Evolutionary conservation across 2,888 invertebrate species (phyloP), one percentile per base, ranked within the genome.

Genomic region (Phengaris arion): DNA sequence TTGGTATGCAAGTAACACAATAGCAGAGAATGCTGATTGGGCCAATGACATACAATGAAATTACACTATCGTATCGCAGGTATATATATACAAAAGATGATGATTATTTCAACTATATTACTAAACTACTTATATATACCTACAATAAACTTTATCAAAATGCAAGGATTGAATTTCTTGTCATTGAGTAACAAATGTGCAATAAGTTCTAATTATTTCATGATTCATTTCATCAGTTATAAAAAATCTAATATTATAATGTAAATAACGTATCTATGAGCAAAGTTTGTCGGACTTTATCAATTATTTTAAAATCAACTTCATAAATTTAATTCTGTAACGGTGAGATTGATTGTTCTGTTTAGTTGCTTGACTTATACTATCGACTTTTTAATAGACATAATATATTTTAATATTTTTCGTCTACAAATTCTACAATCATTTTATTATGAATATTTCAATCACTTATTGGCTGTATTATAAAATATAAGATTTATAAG

Each of bases 1-100:
- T 22, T 59, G 59, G 59, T 59, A 59, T 59, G 10, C 10, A 54
- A 54, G 54, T 54, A 59, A 59, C 22, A 59, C 59, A 59, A 59
- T 59, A 59, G 10, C 59, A 22, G 59, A 59, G 9, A 22, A 59
- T 59, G 59, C 59, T 59, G 59, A 22, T 22, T 59, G 15, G 48
- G 59, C 10, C 59, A 59, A 22, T 59, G 22, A 22, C 10, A 59
- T 57, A 57, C 59, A 22, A 22, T 22, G 59, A 59, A 59, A 59
- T 10, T 22, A 10, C 22, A 59, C 9, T 59, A 59, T 59, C 59
- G 15, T 59, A 59, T 48, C 48, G 22, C 22, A 48, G 6, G 48
- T 48, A 48, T 48, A 48, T 7, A 48, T 6, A 6, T 5, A 48
- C 6, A 48, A 48, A 35, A 35, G 35, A 35, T 2, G 4, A 35